phyloP scores from a whole-genome alignment of 2,888 invertebrate species.

The Agriotes lineatus region DNA sequence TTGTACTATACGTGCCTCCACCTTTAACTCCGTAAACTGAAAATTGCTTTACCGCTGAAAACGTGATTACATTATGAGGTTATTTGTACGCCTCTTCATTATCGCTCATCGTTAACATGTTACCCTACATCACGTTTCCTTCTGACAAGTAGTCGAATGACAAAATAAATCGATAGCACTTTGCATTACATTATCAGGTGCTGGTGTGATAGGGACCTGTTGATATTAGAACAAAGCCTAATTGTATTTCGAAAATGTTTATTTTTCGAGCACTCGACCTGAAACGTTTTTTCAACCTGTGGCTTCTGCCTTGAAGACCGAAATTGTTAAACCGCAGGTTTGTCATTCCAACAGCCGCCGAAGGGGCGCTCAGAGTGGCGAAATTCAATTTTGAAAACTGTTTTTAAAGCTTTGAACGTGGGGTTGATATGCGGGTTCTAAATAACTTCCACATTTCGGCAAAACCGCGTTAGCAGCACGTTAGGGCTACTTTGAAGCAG shows the following conservation, averaged over 20 bases:
- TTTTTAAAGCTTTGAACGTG: too few relatives aligned
- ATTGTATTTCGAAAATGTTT: neutral
- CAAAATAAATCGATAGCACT: constrained; percentile 11
- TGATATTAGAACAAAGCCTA: neutral
- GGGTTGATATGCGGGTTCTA: too few relatives aligned
- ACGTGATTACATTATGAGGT: neutral
- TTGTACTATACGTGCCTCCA: too few relatives aligned
- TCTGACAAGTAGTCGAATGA: constrained; percentile 4
- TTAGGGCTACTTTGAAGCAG: neutral
- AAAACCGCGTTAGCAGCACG: too few relatives aligned
- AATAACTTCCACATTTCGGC: too few relatives aligned
- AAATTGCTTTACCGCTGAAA: too few relatives aligned
- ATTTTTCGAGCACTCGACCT: neutral
- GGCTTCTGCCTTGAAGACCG: neutral
- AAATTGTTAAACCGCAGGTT: too few relatives aligned
- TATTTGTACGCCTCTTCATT: neutral
- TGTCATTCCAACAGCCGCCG: too few relatives aligned
- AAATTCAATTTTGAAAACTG: too few relatives aligned
- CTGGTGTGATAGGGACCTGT: constrained; percentile 2
- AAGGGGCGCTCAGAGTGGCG: too few relatives aligned
- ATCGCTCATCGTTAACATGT: neutral
- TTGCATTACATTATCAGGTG: neutral
- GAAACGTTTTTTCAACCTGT: neutral
- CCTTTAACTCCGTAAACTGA: too few relatives aligned
- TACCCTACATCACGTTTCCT: neutral